A percentile compares a stretch with the other conserved stretches of the same genome.
Evolutionary conservation across 2,888 invertebrate species (phyloP).

Genomic region (Alentia gelatinosa): DNA sequence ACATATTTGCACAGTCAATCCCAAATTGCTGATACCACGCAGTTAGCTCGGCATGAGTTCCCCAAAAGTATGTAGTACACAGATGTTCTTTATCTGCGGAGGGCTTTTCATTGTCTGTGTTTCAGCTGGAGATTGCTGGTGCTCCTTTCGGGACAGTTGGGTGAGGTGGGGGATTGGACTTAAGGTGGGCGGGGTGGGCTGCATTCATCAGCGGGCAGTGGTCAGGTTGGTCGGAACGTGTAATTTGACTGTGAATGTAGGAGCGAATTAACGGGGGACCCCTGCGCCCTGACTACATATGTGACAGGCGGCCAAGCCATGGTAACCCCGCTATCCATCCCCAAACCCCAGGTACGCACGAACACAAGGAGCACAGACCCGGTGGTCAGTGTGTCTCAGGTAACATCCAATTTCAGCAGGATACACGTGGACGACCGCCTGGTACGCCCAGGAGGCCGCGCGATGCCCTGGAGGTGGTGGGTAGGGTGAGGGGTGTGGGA

Average conservation of each 20-base stretch:
- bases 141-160: neutral
- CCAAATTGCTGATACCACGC: too few species aligned
- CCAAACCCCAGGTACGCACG: neutral
- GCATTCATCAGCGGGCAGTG: neutral
- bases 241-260: neutral
- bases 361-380: neutral
- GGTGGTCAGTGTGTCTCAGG: neutral
- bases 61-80: too few species aligned
- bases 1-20: too few species aligned
- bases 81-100: too few species aligned
- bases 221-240: neutral
- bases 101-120: neutral
- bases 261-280: neutral
- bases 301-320: neutral
- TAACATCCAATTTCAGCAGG: constrained; percentile 13
- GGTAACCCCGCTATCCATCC: neutral
- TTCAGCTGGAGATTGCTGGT: neutral
- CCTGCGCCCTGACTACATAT: neutral
- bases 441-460: too few species aligned
- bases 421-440: neutral
- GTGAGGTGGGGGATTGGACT: neutral
- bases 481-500: neutral
- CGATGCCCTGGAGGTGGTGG: too few species aligned
- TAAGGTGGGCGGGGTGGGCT: neutral
- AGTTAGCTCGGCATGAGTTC: too few species aligned